These are phyloP conservation scores for Urocyon cinereoargenteus DNA, from an alignment of 2,797 vertebrate species.

Conservation along the genomic window DNA sequence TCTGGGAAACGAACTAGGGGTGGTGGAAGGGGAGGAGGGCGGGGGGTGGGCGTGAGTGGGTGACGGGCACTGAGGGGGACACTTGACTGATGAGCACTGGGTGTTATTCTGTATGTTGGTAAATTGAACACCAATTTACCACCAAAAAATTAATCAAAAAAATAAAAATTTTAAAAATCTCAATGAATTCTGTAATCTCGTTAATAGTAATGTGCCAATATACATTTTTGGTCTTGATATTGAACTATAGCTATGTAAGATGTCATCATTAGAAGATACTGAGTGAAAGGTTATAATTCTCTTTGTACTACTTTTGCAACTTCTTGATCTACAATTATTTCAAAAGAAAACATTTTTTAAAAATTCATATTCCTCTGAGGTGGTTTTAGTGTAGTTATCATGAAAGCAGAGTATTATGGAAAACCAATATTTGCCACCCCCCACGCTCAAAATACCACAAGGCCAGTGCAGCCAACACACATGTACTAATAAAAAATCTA, in stretches of 20 bases:
- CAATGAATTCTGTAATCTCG: constrained; percentile 25
- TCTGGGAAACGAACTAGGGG: too few species aligned
- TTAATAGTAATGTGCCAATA: background rate
- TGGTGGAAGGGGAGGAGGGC: too few species aligned
- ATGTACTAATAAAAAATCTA: background rate
- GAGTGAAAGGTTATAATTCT: background rate
- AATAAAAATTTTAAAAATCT: too few species aligned
- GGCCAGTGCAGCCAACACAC: background rate
- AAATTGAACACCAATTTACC: too few species aligned
- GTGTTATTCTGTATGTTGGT: too few species aligned
- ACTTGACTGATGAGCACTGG: too few species aligned
- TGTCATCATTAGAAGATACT: constrained; percentile 1
- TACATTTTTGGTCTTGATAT: constrained; percentile 38
- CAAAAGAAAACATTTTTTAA: background rate
- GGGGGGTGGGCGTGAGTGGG: too few species aligned
- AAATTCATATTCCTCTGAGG: constrained; percentile 15
- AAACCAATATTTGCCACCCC: background rate
- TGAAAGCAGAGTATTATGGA: background rate
- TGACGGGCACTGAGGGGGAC: too few species aligned
- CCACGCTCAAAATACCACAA: background rate
- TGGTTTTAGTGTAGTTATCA: constrained; percentile 56
- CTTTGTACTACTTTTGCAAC: background rate
- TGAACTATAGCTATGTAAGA: background rate
- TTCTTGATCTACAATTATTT: constrained; percentile 29
- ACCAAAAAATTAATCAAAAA: too few species aligned